phyloP scores from a whole-genome alignment of 2,797 vertebrate genomes.

The Silurus aristotelis region DNA sequence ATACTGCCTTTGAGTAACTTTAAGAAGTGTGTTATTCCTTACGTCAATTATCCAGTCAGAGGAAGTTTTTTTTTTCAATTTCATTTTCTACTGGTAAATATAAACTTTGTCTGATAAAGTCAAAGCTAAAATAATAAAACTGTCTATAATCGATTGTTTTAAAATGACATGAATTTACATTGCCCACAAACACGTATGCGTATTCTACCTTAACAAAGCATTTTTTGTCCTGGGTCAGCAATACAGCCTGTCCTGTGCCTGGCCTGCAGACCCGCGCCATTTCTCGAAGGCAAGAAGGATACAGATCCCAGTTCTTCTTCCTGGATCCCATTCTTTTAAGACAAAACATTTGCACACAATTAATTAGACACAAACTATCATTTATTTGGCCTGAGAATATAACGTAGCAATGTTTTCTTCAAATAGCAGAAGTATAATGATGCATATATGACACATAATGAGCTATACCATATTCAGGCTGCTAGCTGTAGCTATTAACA shows the following conservation, averaged over 20 bases:
- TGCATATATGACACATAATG: background rate
- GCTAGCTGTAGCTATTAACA: background rate
- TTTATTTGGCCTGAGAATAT: background rate
- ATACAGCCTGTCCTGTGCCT: conserved; percentile 85
- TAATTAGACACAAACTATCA: background rate
- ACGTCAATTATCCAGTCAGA: too few relatives aligned
- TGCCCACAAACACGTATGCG: background rate
- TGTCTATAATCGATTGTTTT: background rate
- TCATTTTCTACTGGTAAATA: background rate
- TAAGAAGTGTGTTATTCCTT: too few relatives aligned
- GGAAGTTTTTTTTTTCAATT: too few relatives aligned
- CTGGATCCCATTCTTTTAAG: conserved; percentile 89
- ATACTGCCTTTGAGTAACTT: too few relatives aligned
- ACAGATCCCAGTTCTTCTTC: conserved; percentile 97
- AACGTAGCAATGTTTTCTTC: background rate
- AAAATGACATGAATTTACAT: background rate
- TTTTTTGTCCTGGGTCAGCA: conserved; percentile 97
- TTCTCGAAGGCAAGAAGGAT: conserved; percentile 91
- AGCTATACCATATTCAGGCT: background rate
- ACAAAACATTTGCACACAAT: conserved; percentile 6
- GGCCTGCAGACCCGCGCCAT: conserved; percentile 92
- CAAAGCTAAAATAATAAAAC: background rate
- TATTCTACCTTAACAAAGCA: conserved; percentile 89
- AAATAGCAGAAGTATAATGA: background rate
- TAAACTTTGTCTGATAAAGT: background rate